Conservation (phyloP, 37 sponge, comb jelly and placozoan species). For the Halichondria panicea region DNA sequence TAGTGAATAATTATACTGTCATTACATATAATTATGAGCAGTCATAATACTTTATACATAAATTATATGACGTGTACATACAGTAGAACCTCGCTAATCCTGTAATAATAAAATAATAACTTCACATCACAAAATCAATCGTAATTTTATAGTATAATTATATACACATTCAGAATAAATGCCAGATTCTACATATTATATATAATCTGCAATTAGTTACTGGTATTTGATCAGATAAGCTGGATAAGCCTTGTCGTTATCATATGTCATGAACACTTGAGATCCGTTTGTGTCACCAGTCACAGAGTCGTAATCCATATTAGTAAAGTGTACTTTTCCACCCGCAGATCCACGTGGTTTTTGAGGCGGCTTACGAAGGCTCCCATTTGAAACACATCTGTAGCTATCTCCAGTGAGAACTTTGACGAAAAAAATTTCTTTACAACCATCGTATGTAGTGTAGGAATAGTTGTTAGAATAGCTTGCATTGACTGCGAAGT, state of each 20-base stretch:
- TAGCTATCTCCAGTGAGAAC: slow-evolving; percentile 75
- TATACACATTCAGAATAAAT: too few species aligned
- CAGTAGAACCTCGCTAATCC: too few species aligned
- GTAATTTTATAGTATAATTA: too few species aligned
- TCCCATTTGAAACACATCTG: slow-evolving; percentile 22
- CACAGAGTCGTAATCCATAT: slow-evolving; percentile 80
- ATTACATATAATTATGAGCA: too few species aligned
- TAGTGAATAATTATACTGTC: too few species aligned
- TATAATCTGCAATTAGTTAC: too few species aligned
- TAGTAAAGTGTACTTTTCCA: slow-evolving; percentile 36
- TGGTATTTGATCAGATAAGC: slow-evolving; percentile 82
- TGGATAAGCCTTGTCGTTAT: slow-evolving; percentile 84
- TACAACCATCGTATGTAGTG: slow-evolving; percentile 4
- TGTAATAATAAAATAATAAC: too few species aligned
- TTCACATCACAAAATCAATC: too few species aligned
- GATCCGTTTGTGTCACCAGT: slow-evolving; percentile 66
- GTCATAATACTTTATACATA: too few species aligned
- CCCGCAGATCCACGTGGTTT: slow-evolving; percentile 27
- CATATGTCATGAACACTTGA: slow-evolving; percentile 79
- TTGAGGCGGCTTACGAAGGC: slow-evolving; percentile 73
- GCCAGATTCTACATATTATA: too few species aligned
- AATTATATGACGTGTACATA: too few species aligned
- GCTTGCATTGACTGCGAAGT: slow-evolving; percentile 90
- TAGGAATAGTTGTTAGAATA: slow-evolving; percentile 77
- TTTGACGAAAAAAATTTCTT: slow-evolving; percentile 71